Base-by-base conservation (phyloP, 1,140 invertebrate genomes). In the Trichoplusia ni region DNA sequence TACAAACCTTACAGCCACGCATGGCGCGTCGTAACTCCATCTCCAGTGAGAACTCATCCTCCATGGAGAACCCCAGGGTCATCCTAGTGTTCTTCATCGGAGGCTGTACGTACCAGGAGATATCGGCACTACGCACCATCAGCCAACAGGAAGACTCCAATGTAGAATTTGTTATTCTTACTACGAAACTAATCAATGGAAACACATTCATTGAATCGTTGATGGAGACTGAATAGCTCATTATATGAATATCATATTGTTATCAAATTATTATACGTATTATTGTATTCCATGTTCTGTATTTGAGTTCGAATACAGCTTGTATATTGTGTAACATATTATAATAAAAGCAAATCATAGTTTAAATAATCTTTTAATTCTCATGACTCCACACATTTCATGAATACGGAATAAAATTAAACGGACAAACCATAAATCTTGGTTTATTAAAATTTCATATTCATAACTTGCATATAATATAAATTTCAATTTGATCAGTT, bases 21-120 rank as follows among this genome's bases (percentile, higher is more conserved):
- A 91, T 91, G 67, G 88, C 89, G 5, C 86, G 92, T 1, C 84
- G 92, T 6, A 91, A 93, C 63, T 94, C 93, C 1, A 92, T 93
- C 33, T 92, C 92, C 0, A 94, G 93, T 64, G 92, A 95, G 71
- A 93, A 92, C 63, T 95, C 94, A 0, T 91, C 92, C 42, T 92
- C 92, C 5, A 69, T 82, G n/a, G 95, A 97, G 64, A 92, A 92
- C 40, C 93, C 95, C 0, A 93, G 93, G 77, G 94, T 98, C 0
- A 95, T 98, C n/a, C 84, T 99, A 3, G 97, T 99, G 0, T 97
- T 98, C 81, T 99, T 99, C 81, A 94, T 99, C 14, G 98, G 98
- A 7, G 98, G 98, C 1, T 98, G 98, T 81, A 99, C 98, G 0
- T 99, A 95, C 92, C 96, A 98, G 2, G 98, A 99, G 90, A 95